Evolutionary conservation across 1,140 invertebrate genomes (phyloP), one percentile per base, ranked within the genome.

Genomic region (Ylistrum balloti): DNA sequence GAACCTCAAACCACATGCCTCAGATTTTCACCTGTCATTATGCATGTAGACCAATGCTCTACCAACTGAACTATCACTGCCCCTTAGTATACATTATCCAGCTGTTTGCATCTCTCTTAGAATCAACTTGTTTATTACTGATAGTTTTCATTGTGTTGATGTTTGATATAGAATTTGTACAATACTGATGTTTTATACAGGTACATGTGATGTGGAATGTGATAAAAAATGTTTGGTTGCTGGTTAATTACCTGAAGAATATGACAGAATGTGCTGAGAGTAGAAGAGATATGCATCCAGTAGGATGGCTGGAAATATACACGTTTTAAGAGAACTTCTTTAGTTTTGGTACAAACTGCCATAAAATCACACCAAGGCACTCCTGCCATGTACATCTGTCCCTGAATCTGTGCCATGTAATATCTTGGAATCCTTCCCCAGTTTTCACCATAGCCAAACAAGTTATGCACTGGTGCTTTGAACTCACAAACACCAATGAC

Each of bases 351-450:
- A 91, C 95, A 95, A 2, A 95, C 90, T 35, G 95, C 95, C 89
- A 95, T 91, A 89, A 94, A 95, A 88, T 95, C 94, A 92, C 95
- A 95, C 94, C 94, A 95, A 33, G 90, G 91, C 11, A 92, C 45
- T 87, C 93, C 91, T 87, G 92, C 91, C 0, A 95, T 87, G 13
- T 93, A 94, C 94, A 95, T 94, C 88, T 95, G 95, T 86, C 94
- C 95, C 85, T 95, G 95, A 0, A 95, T 94, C 88, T 95, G 94
- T n/a, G 92, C 92, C 93, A 95, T 94, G 88, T 95, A 94, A 28
- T 92, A 90, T n/a, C 93, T 90, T 20, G 95, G 94, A 56, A 95
- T 94, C 32, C 91, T 92, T 33, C 88, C 48, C 56, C 56, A 74
- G 1, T 74, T 74, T n/a, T 74, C 56, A 74, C 56, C 56, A 74